Conservation (phyloP, 2,888 invertebrate genomes). For the Drosophila nr. fundita region DNA sequence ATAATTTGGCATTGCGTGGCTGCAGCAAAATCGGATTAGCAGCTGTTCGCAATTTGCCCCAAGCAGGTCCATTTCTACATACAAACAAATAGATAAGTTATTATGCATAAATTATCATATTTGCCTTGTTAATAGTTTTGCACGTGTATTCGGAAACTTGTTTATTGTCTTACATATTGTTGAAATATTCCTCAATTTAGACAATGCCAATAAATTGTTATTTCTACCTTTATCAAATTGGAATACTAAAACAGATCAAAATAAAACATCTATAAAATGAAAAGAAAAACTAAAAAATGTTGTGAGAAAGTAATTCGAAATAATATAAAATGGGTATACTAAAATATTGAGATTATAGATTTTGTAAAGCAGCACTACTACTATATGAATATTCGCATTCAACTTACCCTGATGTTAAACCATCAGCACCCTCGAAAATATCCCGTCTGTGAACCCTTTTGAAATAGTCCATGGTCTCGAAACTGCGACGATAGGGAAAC, state of each 20-base stretch:
- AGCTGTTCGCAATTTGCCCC: constrained; percentile 88
- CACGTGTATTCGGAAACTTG: not conserved
- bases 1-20: constrained; percentile 87
- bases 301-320: not conserved
- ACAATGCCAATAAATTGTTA: not conserved
- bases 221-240: not conserved
- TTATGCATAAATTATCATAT: not conserved
- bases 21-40: constrained; percentile 89
- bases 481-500: constrained; percentile 84
- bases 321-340: not conserved
- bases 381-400: not conserved
- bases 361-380: not conserved
- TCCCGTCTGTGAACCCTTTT: constrained; percentile 72
- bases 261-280: not conserved
- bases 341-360: not conserved
- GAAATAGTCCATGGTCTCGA: constrained; percentile 84
- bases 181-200: not conserved
- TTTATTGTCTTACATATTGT: not conserved
- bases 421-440: constrained; percentile 66
- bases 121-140: not conserved
- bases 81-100: not conserved
- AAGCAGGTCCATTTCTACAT: constrained; percentile 88
- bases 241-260: not conserved
- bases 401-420: constrained; percentile 67
- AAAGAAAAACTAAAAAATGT: not conserved